Evolutionary conservation across 2,113 vertebrate genomes (phyloP).

Genomic region (Oophaga pumilio): DNA sequence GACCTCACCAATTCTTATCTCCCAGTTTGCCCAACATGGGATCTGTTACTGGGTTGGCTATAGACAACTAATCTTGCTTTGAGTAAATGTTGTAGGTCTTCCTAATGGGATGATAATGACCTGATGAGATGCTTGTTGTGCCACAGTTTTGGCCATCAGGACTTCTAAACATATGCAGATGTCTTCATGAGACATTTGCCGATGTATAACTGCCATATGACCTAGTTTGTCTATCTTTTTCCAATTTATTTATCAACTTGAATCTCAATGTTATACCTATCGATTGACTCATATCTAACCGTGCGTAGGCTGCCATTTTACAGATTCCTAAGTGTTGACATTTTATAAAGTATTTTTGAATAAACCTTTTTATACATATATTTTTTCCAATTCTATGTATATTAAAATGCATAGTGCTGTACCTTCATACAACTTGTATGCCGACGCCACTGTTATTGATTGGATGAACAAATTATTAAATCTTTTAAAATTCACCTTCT

Average conservation of each 20-base stretch:
- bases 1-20: background rate
- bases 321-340: background rate
- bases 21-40: background rate
- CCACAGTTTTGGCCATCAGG: background rate
- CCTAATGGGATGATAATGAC: background rate
- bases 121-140: background rate
- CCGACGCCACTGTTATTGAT: background rate
- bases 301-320: background rate
- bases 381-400: conserved; percentile 7
- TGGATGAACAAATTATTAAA: conserved; percentile 4
- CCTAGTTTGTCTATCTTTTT: background rate
- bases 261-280: background rate
- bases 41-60: background rate
- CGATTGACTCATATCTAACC: background rate
- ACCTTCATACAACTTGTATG: background rate
- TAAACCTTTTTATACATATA: background rate
- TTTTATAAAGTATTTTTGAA: conserved; percentile 23
- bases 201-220: background rate
- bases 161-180: background rate
- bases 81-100: background rate
- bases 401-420: background rate
- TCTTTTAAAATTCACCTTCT: background rate
- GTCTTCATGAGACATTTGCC: background rate
- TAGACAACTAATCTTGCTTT: background rate
- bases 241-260: background rate